Evolutionary conservation across 2,113 vertebrate genomes (phyloP).

Genomic region (Opisthocomus hoazin): DNA sequence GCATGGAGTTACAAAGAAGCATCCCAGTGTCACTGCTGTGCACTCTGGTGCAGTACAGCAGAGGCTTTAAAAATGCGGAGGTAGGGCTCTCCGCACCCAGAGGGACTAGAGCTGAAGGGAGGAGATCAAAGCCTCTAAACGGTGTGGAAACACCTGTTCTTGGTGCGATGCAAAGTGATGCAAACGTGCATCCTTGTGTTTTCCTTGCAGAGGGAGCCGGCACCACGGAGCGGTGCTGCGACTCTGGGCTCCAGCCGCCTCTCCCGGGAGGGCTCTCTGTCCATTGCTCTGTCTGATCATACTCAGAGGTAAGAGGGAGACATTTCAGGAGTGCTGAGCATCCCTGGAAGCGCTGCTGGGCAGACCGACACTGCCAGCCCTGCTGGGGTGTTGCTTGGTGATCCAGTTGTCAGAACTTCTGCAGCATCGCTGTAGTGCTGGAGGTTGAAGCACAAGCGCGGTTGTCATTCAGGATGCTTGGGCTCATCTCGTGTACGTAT

Average conservation of each 20-base stretch:
- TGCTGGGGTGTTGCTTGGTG: neutral
- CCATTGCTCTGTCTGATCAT: fast-evolving
- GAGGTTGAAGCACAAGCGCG: neutral
- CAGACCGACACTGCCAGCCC: neutral
- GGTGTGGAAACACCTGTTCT: neutral
- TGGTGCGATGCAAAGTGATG: neutral
- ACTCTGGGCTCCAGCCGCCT: neutral
- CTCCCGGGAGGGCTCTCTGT: fast-evolving
- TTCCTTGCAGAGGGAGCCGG: neutral
- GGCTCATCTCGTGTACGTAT: neutral
- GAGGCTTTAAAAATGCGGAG: neutral
- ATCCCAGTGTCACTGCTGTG: neutral
- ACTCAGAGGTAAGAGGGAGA: neutral
- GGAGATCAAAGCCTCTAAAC: neutral
- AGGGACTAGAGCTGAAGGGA: neutral
- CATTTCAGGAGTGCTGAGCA: neutral
- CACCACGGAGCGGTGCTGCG: slow-evolving; percentile 6
- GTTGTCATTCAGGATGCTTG: neutral
- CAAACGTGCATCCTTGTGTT: fast-evolving
- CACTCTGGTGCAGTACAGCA: neutral
- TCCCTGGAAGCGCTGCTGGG: neutral
- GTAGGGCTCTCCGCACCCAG: neutral
- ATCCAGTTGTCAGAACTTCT: fast-evolving
- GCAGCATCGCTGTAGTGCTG: fast-evolving
- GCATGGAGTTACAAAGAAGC: neutral